Evolutionary conservation across 1,140 invertebrate genomes (phyloP).

Genomic region (Ceratoteleas bidentatus): DNA sequence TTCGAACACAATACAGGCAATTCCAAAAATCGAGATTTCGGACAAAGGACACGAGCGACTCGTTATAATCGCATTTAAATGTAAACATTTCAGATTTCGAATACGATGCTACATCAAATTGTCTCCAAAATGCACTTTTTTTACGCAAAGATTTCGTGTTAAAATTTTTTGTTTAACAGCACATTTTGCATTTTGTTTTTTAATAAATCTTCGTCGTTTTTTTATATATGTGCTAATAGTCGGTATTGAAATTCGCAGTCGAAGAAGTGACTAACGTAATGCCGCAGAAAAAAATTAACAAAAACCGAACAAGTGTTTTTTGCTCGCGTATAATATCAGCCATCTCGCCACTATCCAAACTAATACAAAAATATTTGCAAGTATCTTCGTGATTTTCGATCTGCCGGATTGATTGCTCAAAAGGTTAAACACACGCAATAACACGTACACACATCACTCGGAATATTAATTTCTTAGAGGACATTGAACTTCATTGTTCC

Average conservation of each 20-base stretch:
- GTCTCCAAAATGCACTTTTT: not conserved
- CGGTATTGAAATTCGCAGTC: no score
- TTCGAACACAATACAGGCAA: constrained; percentile 34
- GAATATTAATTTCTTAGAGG: constrained; percentile 56
- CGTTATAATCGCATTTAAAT: constrained; percentile 46
- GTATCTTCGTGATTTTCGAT: constrained; percentile 45
- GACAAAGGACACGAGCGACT: constrained; percentile 53
- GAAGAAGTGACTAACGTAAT: no score
- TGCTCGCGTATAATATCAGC: constrained; percentile 28
- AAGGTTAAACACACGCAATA: constrained; percentile 46
- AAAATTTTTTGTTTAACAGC: not conserved
- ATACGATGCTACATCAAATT: not conserved
- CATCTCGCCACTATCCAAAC: not conserved
- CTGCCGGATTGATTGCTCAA: constrained; percentile 27
- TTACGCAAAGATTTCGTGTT: not conserved
- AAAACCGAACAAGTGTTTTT: constrained; percentile 12
- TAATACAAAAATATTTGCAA: constrained; percentile 44
- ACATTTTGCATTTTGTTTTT: not conserved
- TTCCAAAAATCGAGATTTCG: constrained; percentile 30
- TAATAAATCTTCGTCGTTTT: no score
- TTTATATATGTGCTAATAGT: no score
- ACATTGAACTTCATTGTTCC: constrained; percentile 58
- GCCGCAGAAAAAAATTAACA: no score
- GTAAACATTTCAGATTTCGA: constrained; percentile 27
- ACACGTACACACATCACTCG: constrained; percentile 47